Base-by-base conservation (phyloP, 2,888 invertebrate species). In the Morpho helenor region DNA sequence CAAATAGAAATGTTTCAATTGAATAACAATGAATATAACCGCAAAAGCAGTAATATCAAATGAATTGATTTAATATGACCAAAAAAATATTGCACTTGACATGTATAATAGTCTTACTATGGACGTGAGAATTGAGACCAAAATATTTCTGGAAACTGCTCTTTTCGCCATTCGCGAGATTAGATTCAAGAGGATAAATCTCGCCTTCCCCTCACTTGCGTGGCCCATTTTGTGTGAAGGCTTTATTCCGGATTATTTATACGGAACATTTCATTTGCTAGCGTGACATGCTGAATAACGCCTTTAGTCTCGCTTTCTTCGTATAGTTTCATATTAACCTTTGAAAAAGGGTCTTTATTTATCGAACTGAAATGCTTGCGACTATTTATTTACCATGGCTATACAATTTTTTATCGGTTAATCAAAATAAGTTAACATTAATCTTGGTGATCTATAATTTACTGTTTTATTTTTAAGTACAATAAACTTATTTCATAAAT, bases 141-240 rank as follows among this genome's bases (percentile, higher is more conserved):
- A 68, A 57, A 68, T 82, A 81, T 83, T 77, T 82, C 78, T 79
- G 79, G 72, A 80, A 82, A 82, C 79, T 82, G 82, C 82, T 86
- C 82, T 80, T 84, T 85, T 84, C 79, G 76, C 83, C 80, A 87
- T 85, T 82, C 84, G 72, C 84, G 83, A 88, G 86, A 88, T 87
- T 87, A 87, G 82, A 88, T 87, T 85, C 85, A 77, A 81, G 82
- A 74, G 83, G 80, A 88, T 89, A 89, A 87, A 88, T 89, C 86
- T 84, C 75, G 78, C 76, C 73, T 77, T 76, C 79, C 80, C 76
- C 78, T 77, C 79, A 74, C 80, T 82, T 73, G 79, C 77, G 80
- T 82, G 77, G 71, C 79, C 77, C 81, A 75, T 80, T 83, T 82
- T 84, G 81, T 83, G 79, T 81, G 80, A 82, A 80, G 82, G 80